Evolutionary conservation across 2,888 invertebrate species (phyloP).

Genomic region (Drosophila subquinaria): DNA sequence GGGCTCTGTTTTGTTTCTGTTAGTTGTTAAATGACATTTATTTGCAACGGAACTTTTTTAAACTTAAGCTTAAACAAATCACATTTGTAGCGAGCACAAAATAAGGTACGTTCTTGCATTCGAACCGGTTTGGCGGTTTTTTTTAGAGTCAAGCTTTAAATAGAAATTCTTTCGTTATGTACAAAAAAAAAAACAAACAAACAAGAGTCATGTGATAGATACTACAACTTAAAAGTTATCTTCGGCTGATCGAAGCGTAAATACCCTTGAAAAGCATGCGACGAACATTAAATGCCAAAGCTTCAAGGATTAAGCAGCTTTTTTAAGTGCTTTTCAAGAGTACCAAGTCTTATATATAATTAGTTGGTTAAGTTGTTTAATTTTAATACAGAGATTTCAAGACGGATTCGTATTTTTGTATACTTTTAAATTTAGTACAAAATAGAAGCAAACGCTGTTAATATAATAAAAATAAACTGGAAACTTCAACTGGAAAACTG

Average conservation of each 20-base stretch:
- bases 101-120: conserved; percentile 39
- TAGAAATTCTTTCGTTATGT: conserved; percentile 30
- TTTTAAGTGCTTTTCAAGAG: conserved; percentile 11
- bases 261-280: conserved; percentile 19
- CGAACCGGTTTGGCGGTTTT: conserved; percentile 34
- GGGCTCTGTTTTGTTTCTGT: conserved; percentile 1
- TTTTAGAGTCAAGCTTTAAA: conserved; percentile 18
- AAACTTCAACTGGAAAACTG: conserved; percentile 6
- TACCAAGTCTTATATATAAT: conserved; percentile 13
- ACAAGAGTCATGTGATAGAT: conserved; percentile 24
- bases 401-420: conserved; percentile 45
- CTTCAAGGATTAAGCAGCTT: background rate
- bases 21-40: conserved; percentile 59
- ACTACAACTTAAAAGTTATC: conserved; percentile 19
- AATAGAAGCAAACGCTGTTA: conserved; percentile 13
- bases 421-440: conserved; percentile 34
- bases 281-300: conserved; percentile 1
- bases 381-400: conserved; percentile 24
- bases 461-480: background rate
- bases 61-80: conserved; percentile 60
- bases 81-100: conserved; percentile 61
- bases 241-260: conserved; percentile 7
- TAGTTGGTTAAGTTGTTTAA: conserved; percentile 29
- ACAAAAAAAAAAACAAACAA: conserved; percentile 7
- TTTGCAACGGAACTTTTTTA: conserved; percentile 48